Base-by-base conservation (phyloP, 2,888 invertebrate species). In the Mechanitis mazaeus region DNA sequence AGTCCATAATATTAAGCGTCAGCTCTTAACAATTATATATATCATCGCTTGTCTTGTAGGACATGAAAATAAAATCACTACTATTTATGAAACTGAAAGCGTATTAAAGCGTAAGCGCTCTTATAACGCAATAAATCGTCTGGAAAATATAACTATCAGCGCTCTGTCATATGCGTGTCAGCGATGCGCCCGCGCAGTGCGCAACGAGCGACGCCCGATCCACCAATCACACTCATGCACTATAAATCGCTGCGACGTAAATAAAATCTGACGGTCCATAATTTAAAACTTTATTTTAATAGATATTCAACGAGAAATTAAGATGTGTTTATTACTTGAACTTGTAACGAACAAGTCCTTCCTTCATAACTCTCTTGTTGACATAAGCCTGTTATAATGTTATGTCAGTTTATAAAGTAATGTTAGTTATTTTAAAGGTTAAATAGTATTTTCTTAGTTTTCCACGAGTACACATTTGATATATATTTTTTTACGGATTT, bases 51-150 rank as follows among this genome's bases (percentile, higher is more conserved):
- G 85, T 85, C 88, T 81, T 88, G 87, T 87, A 85, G 71, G 84
- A 89, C 89, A 88, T 86, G 82, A 89, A 87, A 89, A 89, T 87
- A 87, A 90, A 85, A 89, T 87, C 79, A 86, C 82, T 82, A 83
- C 83, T 89, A 88, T 90, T 88, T 90, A 89, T 88, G 88, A 74
- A 85, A 83, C 81, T 84, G 83, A 80, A 78, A 84, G 84, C 72
- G 81, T 84, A 87, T 86, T 85, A 88, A 20, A 87, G 82, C 80
- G 83, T 82, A 81, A 76, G 80, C 76, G 76, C 85, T 88, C 88
- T 88, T 88, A 86, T 88, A 87, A 85, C 83, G 85, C 79, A 83
- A 89, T 90, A 90, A 90, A 90, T 90, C 84, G 90, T 87, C 85
- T 89, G 85, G 87, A 87, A 87, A 87, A 88, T 90, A 90, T 90